These are phyloP conservation scores for Achroia grisella DNA, from an alignment of 1,140 invertebrate genomes.

Conservation along the genomic window DNA sequence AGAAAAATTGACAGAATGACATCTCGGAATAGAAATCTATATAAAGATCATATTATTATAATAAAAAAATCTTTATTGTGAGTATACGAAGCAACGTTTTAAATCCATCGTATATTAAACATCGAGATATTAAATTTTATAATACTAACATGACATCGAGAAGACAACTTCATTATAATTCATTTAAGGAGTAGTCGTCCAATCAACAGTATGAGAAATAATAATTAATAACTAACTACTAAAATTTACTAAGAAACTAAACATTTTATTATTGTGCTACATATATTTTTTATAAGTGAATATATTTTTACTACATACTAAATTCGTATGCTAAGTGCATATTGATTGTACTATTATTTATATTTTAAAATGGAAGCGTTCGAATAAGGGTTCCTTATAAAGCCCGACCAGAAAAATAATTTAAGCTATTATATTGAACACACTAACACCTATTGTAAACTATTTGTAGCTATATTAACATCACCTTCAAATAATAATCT, in stretches of 20 bases:
- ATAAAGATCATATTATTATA: too few species aligned
- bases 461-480: too few species aligned
- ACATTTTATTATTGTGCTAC: slow-evolving; percentile 46
- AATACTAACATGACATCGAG: too few species aligned
- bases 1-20: too few species aligned
- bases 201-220: slow-evolving; percentile 19
- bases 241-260: slow-evolving; percentile 50
- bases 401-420: background rate
- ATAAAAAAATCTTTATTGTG: too few species aligned
- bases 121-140: too few species aligned
- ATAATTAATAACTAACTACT: slow-evolving; percentile 35
- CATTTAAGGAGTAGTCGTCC: slow-evolving; percentile 1
- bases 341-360: slow-evolving; percentile 52
- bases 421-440: background rate
- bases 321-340: slow-evolving; percentile 31
- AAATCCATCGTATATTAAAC: too few species aligned
- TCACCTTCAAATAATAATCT: too few species aligned
- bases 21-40: too few species aligned
- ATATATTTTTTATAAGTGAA: slow-evolving; percentile 25
- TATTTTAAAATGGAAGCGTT: slow-evolving; percentile 31
- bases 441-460: background rate
- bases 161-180: background rate
- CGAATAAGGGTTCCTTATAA: slow-evolving; percentile 21
- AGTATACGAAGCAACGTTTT: too few species aligned
- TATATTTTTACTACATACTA: slow-evolving; percentile 33